Base-by-base conservation (phyloP, 2,888 invertebrate species). In the Melangyna quadrimaculata region DNA sequence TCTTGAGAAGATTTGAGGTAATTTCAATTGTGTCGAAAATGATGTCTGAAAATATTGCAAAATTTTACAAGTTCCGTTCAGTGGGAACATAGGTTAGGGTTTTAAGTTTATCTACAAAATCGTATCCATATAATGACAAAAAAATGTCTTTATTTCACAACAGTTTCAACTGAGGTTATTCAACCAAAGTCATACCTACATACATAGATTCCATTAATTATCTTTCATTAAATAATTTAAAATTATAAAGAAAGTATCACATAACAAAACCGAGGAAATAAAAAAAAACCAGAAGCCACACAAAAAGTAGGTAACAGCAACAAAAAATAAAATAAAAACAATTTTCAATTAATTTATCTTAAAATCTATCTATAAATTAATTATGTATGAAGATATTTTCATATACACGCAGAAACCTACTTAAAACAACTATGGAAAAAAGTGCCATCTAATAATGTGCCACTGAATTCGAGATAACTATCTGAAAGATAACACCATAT, bases 311-410 rank as follows among this genome's bases (percentile, higher is more conserved):
- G 65, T 63, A 63, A 63, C 17, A 63, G 43, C 63, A 71, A 61
- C 29, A 35, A 48, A 17, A 17, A 17, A 29, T n/a, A 17, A 17
- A 35, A 29, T 22, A 10, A 70, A 83, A 24, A 83, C 74, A 70
- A 65, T 74, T 43, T 35, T 51, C 69, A 69, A 83, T 83, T 74
- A 83, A 78, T 43, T 69, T 55, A 40, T 24, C 32, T 43, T 59
- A 19, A 70, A 79, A 70, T 67, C 45, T 37, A 35, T 1, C 8
- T n/a, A 24, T 7, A 48, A 3, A 12, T n/a, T n/a, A 48, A 4
- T 45, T 3, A 37, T 37, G 14, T 3, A 37, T 12, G 2, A 4
- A 37, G 5, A 40, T 2, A 14, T 48, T 45, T n/a, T 2, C 29
- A 48, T 29, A 0, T 22, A 24, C 51, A 69, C 61, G 24, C 61